phyloP scores from a whole-genome alignment of 37 sponge, comb jelly and placozoan species.

The Sycon ciliatum region DNA sequence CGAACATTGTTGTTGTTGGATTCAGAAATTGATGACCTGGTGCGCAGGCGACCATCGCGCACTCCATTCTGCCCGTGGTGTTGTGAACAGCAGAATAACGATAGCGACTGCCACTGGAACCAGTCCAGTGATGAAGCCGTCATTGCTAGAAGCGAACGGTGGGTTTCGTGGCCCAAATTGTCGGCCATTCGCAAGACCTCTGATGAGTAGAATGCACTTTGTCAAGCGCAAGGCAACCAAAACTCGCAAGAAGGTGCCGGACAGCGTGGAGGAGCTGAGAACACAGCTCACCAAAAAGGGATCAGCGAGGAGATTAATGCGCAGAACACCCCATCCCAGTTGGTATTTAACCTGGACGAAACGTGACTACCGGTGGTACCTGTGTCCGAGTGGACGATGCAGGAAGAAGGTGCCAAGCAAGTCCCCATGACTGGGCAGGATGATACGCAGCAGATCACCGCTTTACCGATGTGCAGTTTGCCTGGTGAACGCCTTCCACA shows the following conservation, averaged over 20 bases:
- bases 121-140: background rate
- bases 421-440: background rate
- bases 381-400: background rate
- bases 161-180: background rate
- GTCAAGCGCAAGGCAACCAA: background rate
- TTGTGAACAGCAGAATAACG: background rate
- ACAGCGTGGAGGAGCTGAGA: background rate
- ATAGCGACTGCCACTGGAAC: background rate
- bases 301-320: background rate
- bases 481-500: background rate
- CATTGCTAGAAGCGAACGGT: background rate
- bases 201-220: background rate
- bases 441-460: too few species aligned
- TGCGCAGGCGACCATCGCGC: background rate
- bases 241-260: background rate
- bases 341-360: background rate
- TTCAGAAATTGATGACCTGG: background rate
- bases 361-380: background rate
- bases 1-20: too few species aligned
- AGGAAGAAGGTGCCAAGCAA: background rate
- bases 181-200: background rate
- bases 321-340: background rate
- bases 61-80: background rate
- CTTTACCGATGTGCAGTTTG: background rate
- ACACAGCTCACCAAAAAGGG: background rate